A percentile compares a stretch with the other conserved stretches of the same genome.
Evolutionary conservation across 2,888 invertebrate species (phyloP).

Genomic region (Onthophagus sagittarius): DNA sequence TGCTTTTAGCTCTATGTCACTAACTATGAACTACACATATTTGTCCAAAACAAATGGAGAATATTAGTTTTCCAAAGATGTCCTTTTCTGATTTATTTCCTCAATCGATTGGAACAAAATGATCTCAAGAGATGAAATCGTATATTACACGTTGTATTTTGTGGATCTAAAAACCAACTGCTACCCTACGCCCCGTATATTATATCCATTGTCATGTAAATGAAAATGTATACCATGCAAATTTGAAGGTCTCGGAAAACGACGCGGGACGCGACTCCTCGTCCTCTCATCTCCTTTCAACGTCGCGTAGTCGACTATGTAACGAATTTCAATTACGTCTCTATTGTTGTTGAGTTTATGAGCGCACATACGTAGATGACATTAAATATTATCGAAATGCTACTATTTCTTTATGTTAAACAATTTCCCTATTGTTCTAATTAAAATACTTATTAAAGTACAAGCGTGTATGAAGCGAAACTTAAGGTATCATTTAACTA

Average conservation of each 20-base stretch:
- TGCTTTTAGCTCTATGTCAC: too few relatives aligned
- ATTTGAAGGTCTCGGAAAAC: neutral
- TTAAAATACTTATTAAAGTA: neutral
- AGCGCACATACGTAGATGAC: neutral
- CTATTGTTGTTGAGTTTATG: neutral
- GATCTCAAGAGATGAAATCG: neutral
- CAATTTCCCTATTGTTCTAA: neutral
- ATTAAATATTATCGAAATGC: neutral
- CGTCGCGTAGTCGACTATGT: neutral
- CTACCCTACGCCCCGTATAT: neutral
- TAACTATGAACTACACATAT: too few relatives aligned
- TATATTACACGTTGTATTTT: neutral
- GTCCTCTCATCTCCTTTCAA: neutral
- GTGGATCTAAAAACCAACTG: neutral
- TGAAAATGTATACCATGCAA: constrained; percentile 11
- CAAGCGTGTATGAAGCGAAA: neutral
- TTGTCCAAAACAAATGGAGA: too few relatives aligned
- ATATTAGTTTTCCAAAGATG: too few relatives aligned
- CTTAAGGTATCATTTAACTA: too few relatives aligned
- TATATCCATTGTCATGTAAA: constrained; percentile 10
- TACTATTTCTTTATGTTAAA: neutral
- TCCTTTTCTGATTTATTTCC: too few relatives aligned
- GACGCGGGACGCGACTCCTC: neutral
- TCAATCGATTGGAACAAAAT: too few relatives aligned
- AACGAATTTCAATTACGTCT: constrained; percentile 4